A percentile compares a stretch with the other conserved stretches of the same genome.
Conservation (phyloP, 2,797 vertebrate genomes). For the Lagorchestes hirsutus region DNA sequence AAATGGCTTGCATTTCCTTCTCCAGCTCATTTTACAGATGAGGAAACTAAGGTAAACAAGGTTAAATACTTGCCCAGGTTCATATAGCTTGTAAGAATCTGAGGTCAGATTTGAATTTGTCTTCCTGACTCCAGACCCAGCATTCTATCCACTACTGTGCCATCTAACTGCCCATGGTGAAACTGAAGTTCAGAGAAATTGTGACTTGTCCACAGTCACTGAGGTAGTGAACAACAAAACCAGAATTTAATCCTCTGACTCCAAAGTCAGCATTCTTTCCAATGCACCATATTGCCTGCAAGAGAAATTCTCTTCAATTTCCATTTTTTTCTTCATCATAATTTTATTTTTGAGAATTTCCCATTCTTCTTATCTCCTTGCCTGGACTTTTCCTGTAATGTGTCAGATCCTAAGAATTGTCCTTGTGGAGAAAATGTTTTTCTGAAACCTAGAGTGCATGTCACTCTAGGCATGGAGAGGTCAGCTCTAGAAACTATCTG, state of each 20-base stretch:
- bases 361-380: background rate
- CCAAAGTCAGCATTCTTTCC: background rate
- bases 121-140: background rate
- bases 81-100: background rate
- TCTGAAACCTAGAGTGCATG: background rate
- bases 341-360: background rate
- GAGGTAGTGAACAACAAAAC: background rate
- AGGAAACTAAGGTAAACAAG: background rate
- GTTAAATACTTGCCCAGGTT: background rate
- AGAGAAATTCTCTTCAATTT: background rate
- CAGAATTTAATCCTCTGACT: background rate
- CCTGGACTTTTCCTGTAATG: background rate
- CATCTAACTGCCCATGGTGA: background rate
- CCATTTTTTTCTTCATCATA: background rate
- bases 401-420: background rate
- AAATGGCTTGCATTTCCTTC: background rate
- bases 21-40: background rate
- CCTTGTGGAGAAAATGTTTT: background rate
- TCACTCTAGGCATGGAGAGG: background rate
- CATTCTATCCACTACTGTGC: background rate
- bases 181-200: background rate
- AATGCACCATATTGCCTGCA: background rate
- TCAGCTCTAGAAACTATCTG: background rate
- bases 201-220: background rate
- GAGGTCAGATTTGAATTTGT: background rate